Evolutionary conservation across 2,113 vertebrate genomes (phyloP), one percentile per base, ranked within the genome.

Genomic region (Pavo muticus): DNA sequence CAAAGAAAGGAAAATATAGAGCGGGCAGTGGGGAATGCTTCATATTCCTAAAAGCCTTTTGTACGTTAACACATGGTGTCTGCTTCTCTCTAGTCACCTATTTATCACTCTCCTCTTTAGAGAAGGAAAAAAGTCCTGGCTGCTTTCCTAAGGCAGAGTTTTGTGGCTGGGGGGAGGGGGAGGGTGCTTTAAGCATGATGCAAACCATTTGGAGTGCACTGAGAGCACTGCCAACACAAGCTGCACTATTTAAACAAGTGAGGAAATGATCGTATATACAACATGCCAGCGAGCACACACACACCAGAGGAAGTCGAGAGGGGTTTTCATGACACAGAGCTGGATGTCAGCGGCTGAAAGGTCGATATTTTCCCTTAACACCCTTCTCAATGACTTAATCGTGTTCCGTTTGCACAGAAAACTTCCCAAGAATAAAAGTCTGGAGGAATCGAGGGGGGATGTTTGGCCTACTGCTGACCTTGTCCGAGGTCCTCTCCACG

Each of bases 161-260:
- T 97, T 98, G 98, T 96, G 97, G 97, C 96, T 77, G 97, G 97
- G 97, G 94, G 97, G 97, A 95, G 97, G 97, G 97, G 98, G 97
- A 98, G 98, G 98, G 98, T 98, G 98, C 98, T 98, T 98, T 98
- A 99, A 98, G 99, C 98, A 98, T 99, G 99, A 99, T 99, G 99
- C 99, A 99, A 99, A 99, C 99, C 99, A 99, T 99, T 99, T 99
- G 99, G 99, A 99, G 98, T 97, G 96, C 98, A 98, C 98, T 65
- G 96, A 97, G 98, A 98, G 98, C 98, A 96, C 98, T 99, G 99
- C 99, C 99, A 99, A 99, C 98, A 99, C 99, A 99, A 99, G 98
- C 99, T 99, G 99, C 98, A 99, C 98, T 99, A 99, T 99, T 99
- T 99, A 99, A 99, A 99, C 98, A 99, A 99, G 99, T 99, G 98